Evolutionary conservation across 1,140 invertebrate genomes (phyloP).

Genomic region (Paracyclopina nana): DNA sequence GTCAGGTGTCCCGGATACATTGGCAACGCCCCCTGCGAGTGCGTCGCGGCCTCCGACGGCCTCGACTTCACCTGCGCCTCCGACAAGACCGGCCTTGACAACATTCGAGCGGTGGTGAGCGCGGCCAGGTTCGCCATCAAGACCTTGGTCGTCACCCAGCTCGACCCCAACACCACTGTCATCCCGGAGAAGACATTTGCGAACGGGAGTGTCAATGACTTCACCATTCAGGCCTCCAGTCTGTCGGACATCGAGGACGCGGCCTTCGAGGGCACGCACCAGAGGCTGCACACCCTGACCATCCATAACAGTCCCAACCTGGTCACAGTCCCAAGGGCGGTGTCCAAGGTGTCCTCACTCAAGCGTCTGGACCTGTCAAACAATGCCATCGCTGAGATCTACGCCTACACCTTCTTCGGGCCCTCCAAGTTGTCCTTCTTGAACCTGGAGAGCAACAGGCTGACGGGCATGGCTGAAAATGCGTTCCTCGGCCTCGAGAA

Average conservation of each 20-base stretch:
- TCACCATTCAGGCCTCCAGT: not conserved
- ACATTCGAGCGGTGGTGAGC: not conserved
- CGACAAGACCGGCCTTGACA: not conserved
- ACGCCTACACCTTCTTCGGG: conserved; percentile 19
- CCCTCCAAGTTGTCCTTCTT: conserved; percentile 18
- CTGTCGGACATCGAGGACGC: not conserved
- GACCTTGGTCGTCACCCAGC: not conserved
- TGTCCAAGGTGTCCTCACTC: conserved; percentile 17
- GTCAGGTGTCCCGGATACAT: not conserved
- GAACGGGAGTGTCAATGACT: conserved; percentile 1
- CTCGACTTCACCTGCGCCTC: not conserved
- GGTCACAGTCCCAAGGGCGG: conserved; percentile 18
- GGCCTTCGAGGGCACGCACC: not conserved
- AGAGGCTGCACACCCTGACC: not conserved
- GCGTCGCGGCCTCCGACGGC: not conserved
- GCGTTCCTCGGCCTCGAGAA: conserved; percentile 55
- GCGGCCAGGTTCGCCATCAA: conserved; percentile 3
- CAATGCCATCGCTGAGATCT: conserved; percentile 22
- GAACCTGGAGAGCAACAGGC: conserved; percentile 35
- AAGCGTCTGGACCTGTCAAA: conserved; percentile 20
- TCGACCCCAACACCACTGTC: not conserved
- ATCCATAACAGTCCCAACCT: conserved; percentile 1
- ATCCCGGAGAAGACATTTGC: not conserved
- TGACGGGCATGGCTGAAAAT: conserved; percentile 54
- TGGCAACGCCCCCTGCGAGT: not conserved